Evolutionary conservation across 2,113 vertebrate genomes (phyloP).

Genomic region (Microtus ochrogaster): DNA sequence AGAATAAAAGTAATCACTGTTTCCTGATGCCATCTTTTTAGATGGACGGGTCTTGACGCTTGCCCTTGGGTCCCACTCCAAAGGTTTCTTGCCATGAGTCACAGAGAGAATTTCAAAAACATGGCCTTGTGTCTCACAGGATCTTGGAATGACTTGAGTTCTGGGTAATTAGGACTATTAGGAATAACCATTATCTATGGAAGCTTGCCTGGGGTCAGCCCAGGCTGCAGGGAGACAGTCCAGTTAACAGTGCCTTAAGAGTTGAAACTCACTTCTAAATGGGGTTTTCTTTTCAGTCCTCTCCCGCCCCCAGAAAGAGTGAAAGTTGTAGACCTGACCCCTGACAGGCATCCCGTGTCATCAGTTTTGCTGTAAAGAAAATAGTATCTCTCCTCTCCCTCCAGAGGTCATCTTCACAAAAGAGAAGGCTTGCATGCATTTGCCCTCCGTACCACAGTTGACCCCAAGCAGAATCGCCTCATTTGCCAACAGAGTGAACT

Average conservation of each 20-base stretch:
- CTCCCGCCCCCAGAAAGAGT: background rate
- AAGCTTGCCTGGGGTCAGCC: constrained; percentile 56
- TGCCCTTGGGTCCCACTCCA: background rate
- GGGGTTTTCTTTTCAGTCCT: background rate
- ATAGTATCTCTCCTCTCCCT: background rate
- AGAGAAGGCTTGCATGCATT: background rate
- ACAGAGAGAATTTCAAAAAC: constrained; percentile 54
- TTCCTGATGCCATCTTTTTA: background rate
- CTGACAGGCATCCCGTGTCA: background rate
- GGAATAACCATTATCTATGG: constrained; percentile 61
- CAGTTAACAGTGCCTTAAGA: background rate
- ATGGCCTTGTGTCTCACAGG: constrained; percentile 18
- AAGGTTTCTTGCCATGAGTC: constrained; percentile 57
- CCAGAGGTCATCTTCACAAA: background rate
- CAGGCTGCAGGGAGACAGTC: constrained; percentile 3
- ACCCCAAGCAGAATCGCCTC: background rate
- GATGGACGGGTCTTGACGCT: background rate
- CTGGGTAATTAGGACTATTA: constrained; percentile 59
- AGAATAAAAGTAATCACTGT: constrained; percentile 6
- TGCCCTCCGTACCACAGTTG: background rate
- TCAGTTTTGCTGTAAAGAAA: background rate
- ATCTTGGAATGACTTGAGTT: constrained; percentile 50
- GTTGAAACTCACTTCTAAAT: constrained; percentile 41
- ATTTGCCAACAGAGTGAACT: background rate
- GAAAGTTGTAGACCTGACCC: background rate